Base-by-base conservation (phyloP, 2,113 vertebrate species). In the Dendropsophus ebraccatus region DNA sequence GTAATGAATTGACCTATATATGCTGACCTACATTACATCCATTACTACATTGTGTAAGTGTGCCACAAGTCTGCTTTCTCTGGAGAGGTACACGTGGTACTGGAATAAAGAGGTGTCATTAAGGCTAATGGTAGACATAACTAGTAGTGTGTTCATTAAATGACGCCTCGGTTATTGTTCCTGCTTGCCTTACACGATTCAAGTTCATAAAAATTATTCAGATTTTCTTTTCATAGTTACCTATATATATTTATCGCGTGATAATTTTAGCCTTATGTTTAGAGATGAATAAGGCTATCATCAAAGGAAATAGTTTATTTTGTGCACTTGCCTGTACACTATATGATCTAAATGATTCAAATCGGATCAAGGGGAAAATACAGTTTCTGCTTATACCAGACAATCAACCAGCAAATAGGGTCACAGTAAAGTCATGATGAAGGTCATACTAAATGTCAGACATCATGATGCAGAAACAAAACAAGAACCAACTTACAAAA, bases 21-120 rank as follows among this genome's bases (percentile, higher is more conserved):
- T 81, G 62, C n/a, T 86, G 84, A 86, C 84, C 84, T 86, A 86
- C 67, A 81, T 86, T 79, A 72, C 84, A 78, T 78, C 60, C 74
- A 85, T 85, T 67, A 52, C 73, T 69, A 35, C 62, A 80, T 56
- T 79, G 75, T 77, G 37, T 58, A 84, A 62, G 54, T 74, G 49
- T 74, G 47, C n/a, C n/a, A 72, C 60, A 67, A 45, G 52, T 28
- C 50, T 56, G 32, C 32, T 49, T 67, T 67, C 25, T 75, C 37
- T 84, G 5, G 19, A 62, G 49, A 30, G 13, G 54, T 60, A 49
- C 82, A 76, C 41, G 12, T 65, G 12, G 54, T 50, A 32, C 35
- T 19, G 45, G 21, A 75, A 73, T 58, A 49, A 45, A 84, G 47
- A 50, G 67, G 82, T 84, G 54, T 76, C 47, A 84, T 84, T 75